Conservation (phyloP, 2,113 vertebrate genomes). For the Poeciliopsis turrubarensis region DNA sequence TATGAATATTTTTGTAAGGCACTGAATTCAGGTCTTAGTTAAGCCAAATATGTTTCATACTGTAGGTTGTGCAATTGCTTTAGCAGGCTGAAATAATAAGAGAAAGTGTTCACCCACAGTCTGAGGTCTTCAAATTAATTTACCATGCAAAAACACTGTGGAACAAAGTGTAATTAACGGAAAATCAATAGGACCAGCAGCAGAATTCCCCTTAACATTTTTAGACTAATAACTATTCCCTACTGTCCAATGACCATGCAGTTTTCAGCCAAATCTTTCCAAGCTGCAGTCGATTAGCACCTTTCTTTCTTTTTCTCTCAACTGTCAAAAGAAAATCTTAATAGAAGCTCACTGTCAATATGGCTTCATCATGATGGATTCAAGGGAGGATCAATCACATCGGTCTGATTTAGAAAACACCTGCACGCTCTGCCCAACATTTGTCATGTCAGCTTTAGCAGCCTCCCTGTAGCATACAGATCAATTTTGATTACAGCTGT, state of each 20-base stretch:
- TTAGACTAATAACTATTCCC: conserved; percentile 37
- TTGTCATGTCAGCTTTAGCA: conserved; percentile 75
- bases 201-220: conserved; percentile 46
- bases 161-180: conserved; percentile 61
- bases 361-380: conserved; percentile 77
- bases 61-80: conserved; percentile 13
- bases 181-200: conserved; percentile 59
- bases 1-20: not conserved
- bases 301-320: conserved; percentile 49
- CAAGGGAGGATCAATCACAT: conserved; percentile 63
- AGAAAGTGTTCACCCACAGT: conserved; percentile 20
- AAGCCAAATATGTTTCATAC: conserved; percentile 17
- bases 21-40: conserved; percentile 36
- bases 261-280: conserved; percentile 26
- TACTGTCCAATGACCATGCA: conserved; percentile 23
- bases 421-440: conserved; percentile 69
- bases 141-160: conserved; percentile 28
- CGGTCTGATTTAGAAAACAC: conserved; percentile 73
- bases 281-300: conserved; percentile 16
- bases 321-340: conserved; percentile 43
- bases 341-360: conserved; percentile 70
- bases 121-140: conserved; percentile 47
- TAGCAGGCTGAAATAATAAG: conserved; percentile 34
- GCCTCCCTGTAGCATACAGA: conserved; percentile 69
- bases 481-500: conserved; percentile 77